phyloP scores from a whole-genome alignment of 2,113 vertebrate species.

The Antigone vipio region DNA sequence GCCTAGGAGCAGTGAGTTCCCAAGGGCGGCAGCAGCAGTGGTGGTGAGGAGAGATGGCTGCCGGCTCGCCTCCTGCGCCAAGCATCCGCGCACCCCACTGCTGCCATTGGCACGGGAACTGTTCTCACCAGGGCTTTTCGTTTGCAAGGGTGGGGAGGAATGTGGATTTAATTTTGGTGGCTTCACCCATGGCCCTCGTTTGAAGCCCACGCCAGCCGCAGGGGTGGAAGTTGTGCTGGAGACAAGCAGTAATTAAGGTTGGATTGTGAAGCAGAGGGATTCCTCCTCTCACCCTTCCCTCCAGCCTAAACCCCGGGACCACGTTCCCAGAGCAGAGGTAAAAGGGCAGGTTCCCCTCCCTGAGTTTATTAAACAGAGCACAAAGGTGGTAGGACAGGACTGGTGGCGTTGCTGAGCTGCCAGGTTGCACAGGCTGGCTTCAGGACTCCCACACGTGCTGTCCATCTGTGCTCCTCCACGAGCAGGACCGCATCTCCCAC shows the following conservation, averaged over 20 bases:
- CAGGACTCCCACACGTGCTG: rapidly evolving
- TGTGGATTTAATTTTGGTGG: not conserved
- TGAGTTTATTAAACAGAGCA: not conserved
- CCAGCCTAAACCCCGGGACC: not conserved
- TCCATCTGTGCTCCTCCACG: not conserved
- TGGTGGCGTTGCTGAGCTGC: not conserved
- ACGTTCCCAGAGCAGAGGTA: not conserved
- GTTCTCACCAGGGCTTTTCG: not conserved
- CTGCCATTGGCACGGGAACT: not conserved
- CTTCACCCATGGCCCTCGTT: not conserved
- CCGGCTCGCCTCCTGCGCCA: not conserved
- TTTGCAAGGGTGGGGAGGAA: not conserved
- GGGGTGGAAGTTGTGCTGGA: not conserved
- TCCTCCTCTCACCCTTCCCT: not conserved
- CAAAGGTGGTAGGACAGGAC: not conserved
- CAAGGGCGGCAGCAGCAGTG: not conserved
- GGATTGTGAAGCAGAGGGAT: not conserved
- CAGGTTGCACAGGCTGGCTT: not conserved
- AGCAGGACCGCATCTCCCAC: not conserved
- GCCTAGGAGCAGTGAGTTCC: not conserved
- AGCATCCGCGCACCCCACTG: not conserved
- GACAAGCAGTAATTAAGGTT: not conserved
- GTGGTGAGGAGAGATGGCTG: not conserved
- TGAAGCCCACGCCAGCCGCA: not conserved
- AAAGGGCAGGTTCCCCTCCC: not conserved